A percentile compares a stretch with the other conserved stretches of the same genome.
phyloP scores from a whole-genome alignment of 2,113 vertebrate genomes.

The Barbus barbus region DNA sequence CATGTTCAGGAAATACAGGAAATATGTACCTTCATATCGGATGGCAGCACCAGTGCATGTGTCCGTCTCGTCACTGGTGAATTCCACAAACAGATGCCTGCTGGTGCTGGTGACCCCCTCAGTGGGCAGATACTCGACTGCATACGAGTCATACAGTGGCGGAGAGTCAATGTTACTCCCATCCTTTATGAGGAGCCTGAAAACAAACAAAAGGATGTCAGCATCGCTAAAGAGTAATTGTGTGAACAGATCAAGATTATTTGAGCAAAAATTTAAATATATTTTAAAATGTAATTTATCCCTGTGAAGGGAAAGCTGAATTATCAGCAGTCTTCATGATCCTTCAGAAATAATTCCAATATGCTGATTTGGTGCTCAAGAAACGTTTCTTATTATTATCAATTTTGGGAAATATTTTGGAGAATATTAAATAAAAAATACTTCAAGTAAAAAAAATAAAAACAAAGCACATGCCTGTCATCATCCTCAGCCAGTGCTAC shows the following conservation, averaged over 20 bases:
- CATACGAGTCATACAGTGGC: slow-evolving; percentile 91
- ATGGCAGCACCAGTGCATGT: slow-evolving; percentile 89
- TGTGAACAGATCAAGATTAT: not conserved
- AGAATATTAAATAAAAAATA: not conserved
- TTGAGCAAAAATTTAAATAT: too few species aligned
- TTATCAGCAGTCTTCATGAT: too few species aligned
- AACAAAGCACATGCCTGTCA: slow-evolving; percentile 81
- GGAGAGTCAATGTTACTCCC: slow-evolving; percentile 92
- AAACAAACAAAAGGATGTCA: slow-evolving; percentile 16
- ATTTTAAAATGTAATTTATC: too few species aligned
- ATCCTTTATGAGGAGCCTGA: slow-evolving; percentile 92
- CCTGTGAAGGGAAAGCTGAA: too few species aligned
- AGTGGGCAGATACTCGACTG: slow-evolving; percentile 95
- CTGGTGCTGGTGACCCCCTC: slow-evolving; percentile 89
- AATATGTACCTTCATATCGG: slow-evolving; percentile 85
- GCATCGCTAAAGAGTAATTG: not conserved
- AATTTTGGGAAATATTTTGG: too few species aligned
- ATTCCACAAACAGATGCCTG: slow-evolving; percentile 88
- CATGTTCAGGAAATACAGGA: not conserved
- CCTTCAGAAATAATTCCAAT: too few species aligned
- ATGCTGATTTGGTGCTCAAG: too few species aligned
- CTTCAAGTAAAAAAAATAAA: not conserved
- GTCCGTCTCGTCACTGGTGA: slow-evolving; percentile 89
- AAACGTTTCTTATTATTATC: too few species aligned
- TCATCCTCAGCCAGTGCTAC: slow-evolving; percentile 96